A percentile compares a stretch with the other conserved stretches of the same genome.
These are phyloP conservation scores for Ladona fulva DNA, from an alignment of 1,140 invertebrate genomes.

Conservation along the genomic window DNA sequence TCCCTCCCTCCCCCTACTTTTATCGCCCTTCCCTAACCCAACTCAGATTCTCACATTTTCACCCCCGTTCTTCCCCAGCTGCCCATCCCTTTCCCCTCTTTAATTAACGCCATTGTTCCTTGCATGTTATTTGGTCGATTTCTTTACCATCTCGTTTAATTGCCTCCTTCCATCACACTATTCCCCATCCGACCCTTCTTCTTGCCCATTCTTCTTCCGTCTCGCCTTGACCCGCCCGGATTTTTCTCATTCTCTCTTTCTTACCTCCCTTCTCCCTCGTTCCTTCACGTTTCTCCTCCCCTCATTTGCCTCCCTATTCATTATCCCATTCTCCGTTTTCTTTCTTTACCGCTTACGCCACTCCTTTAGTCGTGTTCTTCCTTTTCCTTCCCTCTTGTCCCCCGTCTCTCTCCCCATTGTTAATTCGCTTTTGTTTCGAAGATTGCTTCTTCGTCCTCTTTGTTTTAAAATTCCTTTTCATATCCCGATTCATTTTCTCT, in stretches of 20 bases:
- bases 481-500: neutral
- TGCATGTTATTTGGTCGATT: neutral
- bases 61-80: neutral
- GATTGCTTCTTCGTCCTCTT: neutral
- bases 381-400: neutral
- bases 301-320: too few relatives aligned
- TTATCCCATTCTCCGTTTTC: neutral
- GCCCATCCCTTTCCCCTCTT: neutral
- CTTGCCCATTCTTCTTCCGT: too few relatives aligned
- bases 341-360: neutral
- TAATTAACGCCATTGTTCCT: slow-evolving; percentile 1
- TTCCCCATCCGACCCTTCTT: too few relatives aligned
- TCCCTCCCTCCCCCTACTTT: neutral
- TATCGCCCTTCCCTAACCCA: neutral
- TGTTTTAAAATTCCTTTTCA: neutral
- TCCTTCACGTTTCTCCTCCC: too few relatives aligned
- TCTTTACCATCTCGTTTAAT: too few relatives aligned
- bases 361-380: neutral
- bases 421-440: neutral
- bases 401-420: neutral
- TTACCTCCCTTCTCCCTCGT: too few relatives aligned
- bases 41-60: neutral
- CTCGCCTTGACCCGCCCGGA: too few relatives aligned
- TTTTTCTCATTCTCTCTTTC: too few relatives aligned
- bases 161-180: too few relatives aligned